Conservation (phyloP, 2,888 invertebrate genomes). For the Melieria picta region DNA sequence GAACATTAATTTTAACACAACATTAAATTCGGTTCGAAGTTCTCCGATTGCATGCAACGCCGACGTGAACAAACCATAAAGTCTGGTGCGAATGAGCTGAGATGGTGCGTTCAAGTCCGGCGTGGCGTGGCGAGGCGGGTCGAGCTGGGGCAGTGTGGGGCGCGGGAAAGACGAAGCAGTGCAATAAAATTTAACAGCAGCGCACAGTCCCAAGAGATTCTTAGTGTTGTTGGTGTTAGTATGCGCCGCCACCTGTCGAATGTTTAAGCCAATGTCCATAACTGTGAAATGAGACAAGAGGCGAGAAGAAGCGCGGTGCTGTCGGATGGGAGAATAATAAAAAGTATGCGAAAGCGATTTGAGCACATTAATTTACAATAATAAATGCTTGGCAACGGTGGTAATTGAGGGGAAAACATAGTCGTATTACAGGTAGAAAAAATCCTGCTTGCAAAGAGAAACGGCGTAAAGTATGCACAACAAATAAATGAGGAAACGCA, state of each 20-base stretch:
- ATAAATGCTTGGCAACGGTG: conserved; percentile 14
- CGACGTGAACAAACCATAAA: no score
- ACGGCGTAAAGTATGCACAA: background rate
- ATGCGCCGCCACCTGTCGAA: conserved; percentile 43
- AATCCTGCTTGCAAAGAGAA: conserved; percentile 35
- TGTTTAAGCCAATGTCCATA: background rate
- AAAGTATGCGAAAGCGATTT: background rate
- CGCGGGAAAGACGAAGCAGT: background rate
- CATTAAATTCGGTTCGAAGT: conserved; percentile 51
- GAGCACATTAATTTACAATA: conserved; percentile 28
- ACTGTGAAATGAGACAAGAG: background rate
- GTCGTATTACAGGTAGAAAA: conserved; percentile 42
- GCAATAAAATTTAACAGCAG: background rate
- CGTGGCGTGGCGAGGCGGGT: background rate
- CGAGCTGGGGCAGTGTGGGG: background rate
- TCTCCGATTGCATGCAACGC: conserved; percentile 1
- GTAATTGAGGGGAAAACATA: conserved; percentile 7
- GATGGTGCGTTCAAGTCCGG: background rate
- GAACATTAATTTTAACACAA: conserved; percentile 61
- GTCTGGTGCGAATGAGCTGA: background rate
- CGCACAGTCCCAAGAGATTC: no score
- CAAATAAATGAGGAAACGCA: no score
- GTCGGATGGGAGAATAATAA: no score
- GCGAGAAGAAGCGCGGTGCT: no score
- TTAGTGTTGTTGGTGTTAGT: background rate